phyloP scores from a whole-genome alignment of 2,888 invertebrate species.

The Tenthredo livida region DNA sequence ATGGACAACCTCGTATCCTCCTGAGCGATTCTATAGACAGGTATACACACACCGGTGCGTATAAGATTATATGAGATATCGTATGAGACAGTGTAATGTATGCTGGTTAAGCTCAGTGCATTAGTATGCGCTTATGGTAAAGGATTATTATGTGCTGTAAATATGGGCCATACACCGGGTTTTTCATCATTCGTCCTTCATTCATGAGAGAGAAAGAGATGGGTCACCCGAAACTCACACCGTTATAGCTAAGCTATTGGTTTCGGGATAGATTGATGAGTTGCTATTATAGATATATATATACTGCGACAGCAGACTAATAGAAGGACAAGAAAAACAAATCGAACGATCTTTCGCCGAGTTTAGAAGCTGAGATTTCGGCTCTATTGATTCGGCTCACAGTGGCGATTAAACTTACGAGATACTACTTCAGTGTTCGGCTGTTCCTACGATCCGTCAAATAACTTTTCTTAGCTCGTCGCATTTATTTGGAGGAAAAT shows the following conservation, averaged over 20 bases:
- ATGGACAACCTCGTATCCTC: neutral
- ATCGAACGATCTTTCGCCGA: neutral
- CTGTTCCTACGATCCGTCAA: neutral
- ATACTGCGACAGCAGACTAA: neutral
- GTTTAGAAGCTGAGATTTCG: neutral
- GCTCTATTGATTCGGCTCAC: neutral
- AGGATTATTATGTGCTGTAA: neutral
- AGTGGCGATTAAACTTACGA: neutral
- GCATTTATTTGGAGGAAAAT: no score
- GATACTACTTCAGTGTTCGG: neutral
- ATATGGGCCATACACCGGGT: neutral
- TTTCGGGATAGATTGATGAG: neutral
- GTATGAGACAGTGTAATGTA: neutral
- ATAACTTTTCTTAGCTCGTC: neutral
- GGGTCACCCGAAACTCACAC: neutral
- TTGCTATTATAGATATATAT: no score
- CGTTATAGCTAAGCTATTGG: neutral
- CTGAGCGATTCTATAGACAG: neutral
- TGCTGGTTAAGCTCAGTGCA: neutral
- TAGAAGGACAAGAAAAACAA: neutral
- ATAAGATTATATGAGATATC: conserved; percentile 6
- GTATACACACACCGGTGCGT: conserved; percentile 19
- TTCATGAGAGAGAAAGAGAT: neutral
- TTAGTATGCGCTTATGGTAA: neutral
- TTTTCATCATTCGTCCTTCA: neutral